Evolutionary conservation across 2,797 vertebrate genomes (phyloP), one percentile per base, ranked within the genome.

Genomic region (Neosalanx taihuensis): DNA sequence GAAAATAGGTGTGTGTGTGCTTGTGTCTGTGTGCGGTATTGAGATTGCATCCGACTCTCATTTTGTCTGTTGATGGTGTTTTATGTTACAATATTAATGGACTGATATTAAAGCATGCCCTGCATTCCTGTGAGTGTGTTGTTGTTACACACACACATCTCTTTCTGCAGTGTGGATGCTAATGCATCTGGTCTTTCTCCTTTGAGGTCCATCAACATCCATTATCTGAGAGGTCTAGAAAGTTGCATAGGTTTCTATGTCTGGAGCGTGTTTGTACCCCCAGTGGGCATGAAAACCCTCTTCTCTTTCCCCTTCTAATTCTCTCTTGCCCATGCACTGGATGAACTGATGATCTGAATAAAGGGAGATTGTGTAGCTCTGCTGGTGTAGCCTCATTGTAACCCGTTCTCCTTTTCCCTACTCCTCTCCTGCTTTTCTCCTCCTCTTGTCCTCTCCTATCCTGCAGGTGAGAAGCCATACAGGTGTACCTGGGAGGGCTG

Each of bases 401-500:
- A 7, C 18, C 6, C n/a, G 5, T 6, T 58, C 6, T 23, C 56
- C 23, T 6, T n/a, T 23, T 23, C 56, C 13, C n/a, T 23, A n/a
- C 53, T 58, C 56, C 23, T 23, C 17, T 23, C 4, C 56, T 57
- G 18, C 17, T 18, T 23, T 23, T n/a, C 56, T 57, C 56, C 10
- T 26, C 23, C 9, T 29, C 17, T 15, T 13, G 26, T 15, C 29
- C 17, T 33, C 59, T 37, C 9, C 18, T 13, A 0, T 51, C 41
- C 57, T 85, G 0, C 91, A 99, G 98, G 98, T 84, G 98, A 99
- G 90, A 99, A 99, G 82, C 97, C 98, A 0, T 99, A 99, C 93
- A 95, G 95, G 87, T 99, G 98, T 82, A 97, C 95, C 1, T 99
- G 97, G 97, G 97, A 98, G 70, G 95, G 96, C 86, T 99, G 98